phyloP scores from a whole-genome alignment of 2,113 vertebrate species.

The Cyanocitta stelleri region DNA sequence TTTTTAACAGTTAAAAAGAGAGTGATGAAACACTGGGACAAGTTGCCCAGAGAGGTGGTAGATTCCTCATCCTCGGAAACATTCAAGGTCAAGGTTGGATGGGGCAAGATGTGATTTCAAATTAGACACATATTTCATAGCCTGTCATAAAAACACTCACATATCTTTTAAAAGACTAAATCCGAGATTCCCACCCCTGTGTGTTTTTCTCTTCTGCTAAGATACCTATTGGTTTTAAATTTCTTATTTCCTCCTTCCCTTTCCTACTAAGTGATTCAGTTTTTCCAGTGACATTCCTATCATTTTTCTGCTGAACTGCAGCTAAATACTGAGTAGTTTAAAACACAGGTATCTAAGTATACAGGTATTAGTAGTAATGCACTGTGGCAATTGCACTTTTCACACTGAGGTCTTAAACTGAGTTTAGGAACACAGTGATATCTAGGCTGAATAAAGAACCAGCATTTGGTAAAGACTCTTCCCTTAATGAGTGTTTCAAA shows the following conservation, averaged over 20 bases:
- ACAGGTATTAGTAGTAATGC: not conserved
- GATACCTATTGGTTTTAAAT: not conserved
- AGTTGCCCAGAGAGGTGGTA: not conserved
- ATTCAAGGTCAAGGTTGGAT: not conserved
- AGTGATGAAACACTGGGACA: not conserved
- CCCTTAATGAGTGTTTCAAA: not conserved
- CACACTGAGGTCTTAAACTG: not conserved
- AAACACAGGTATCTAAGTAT: not conserved
- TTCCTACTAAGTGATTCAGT: not conserved
- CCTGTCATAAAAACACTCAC: not conserved
- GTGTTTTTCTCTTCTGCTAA: not conserved
- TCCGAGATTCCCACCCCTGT: accelerated
- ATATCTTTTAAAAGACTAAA: not conserved
- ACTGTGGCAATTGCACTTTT: not conserved
- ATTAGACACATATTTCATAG: not conserved
- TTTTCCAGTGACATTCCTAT: not conserved
- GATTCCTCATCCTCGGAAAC: not conserved
- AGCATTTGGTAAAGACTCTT: not conserved
- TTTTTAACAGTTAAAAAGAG: not conserved
- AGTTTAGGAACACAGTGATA: not conserved
- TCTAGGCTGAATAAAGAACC: not conserved
- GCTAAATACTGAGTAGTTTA: not conserved
- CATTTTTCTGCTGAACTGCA: not conserved
- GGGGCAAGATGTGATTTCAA: not conserved
- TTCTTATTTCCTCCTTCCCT: not conserved